A percentile compares a stretch with the other conserved stretches of the same genome.
Conservation (phyloP, 1,140 invertebrate genomes). For the Bicyclus anynana region DNA sequence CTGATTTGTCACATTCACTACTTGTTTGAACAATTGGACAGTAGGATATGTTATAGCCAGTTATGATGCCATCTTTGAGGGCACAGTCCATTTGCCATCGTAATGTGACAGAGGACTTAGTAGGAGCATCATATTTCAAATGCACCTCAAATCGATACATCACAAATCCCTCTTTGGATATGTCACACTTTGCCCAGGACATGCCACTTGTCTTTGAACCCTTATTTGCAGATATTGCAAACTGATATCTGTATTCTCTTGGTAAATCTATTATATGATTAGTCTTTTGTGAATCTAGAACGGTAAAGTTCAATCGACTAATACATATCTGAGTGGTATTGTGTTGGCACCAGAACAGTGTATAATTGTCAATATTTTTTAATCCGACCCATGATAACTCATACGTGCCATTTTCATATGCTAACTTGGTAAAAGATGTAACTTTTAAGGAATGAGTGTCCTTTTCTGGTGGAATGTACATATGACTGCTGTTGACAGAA, state of each 20-base stretch:
- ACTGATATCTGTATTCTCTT: constrained; percentile 65
- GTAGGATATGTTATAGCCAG: constrained; percentile 83
- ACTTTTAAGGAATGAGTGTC: constrained; percentile 78
- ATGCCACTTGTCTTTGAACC: constrained; percentile 83
- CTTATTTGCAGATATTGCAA: constrained; percentile 86
- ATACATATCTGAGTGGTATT: constrained; percentile 58
- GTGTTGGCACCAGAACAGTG: constrained; percentile 85
- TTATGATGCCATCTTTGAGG: constrained; percentile 81
- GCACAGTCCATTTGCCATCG: constrained; percentile 85
- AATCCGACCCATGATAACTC: constrained; percentile 84
- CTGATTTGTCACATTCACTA: constrained; percentile 48
- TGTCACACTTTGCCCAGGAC: constrained; percentile 86
- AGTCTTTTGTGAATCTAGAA: constrained; percentile 47
- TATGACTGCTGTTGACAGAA: constrained; percentile 75
- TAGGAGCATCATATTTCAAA: constrained; percentile 76
- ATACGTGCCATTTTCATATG: constrained; percentile 81
- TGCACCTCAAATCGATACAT: constrained; percentile 83
- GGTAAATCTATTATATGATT: constrained; percentile 59
- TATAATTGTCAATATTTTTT: constrained; percentile 77
- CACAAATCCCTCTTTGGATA: constrained; percentile 82
- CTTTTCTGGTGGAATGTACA: constrained; percentile 79
- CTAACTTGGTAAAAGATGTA: constrained; percentile 81
- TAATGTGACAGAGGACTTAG: constrained; percentile 79
- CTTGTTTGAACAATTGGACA: constrained; percentile 80
- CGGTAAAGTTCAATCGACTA: constrained; percentile 57